A percentile compares a stretch with the other conserved stretches of the same genome.
Conservation (phyloP, 92 coral and sea anemone species). For the Actinostola sp. region DNA sequence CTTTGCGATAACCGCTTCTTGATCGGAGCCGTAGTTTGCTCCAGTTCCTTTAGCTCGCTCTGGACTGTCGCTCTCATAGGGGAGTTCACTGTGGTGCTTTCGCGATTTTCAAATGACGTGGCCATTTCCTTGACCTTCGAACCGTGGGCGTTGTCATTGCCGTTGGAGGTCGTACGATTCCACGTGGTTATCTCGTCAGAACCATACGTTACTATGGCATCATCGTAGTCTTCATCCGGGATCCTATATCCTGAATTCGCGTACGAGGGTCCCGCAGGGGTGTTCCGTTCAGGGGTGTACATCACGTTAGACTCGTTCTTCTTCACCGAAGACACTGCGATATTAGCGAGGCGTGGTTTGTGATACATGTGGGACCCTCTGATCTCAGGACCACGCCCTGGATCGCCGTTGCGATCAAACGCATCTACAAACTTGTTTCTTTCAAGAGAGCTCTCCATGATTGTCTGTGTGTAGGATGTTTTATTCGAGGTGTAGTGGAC, state of each 20-base stretch:
- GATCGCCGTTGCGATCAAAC: background rate
- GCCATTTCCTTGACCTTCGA: constrained; percentile 6
- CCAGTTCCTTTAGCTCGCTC: constrained; percentile 8
- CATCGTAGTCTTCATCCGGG: constrained; percentile 14
- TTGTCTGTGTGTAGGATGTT: background rate
- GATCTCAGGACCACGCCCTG: background rate
- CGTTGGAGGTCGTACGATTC: background rate
- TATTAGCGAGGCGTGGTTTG: constrained; percentile 20
- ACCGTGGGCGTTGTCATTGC: background rate
- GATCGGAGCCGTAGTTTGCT: background rate
- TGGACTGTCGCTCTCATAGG: background rate
- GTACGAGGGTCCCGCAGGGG: background rate
- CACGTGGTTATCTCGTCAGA: background rate
- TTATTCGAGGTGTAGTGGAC: no score
- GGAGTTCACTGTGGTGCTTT: background rate
- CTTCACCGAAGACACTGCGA: constrained; percentile 4
- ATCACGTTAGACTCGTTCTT: background rate
- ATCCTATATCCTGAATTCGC: constrained; percentile 11
- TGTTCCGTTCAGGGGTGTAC: background rate
- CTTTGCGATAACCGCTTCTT: background rate
- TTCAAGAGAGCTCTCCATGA: background rate
- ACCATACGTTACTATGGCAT: constrained; percentile 6
- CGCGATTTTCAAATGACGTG: background rate
- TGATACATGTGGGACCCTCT: constrained; percentile 2
- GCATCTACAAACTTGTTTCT: constrained; percentile 4